Evolutionary conservation across 2,888 invertebrate genomes (phyloP), one percentile per base, ranked within the genome.

Genomic region (Lordiphosa fenestrarum): DNA sequence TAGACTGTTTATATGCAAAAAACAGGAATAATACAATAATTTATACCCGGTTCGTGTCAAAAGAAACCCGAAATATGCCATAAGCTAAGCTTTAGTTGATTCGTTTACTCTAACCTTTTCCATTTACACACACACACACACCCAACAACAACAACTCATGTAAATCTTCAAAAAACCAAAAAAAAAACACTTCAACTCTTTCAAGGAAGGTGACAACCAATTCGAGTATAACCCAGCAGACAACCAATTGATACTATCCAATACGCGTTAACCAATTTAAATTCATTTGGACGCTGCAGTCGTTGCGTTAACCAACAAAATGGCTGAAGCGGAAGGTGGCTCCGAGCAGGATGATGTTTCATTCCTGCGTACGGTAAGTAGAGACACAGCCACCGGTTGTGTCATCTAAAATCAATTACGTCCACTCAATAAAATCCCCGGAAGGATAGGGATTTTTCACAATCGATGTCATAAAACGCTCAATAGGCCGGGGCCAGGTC

Each of bases 291-390:
- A 56, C 69, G 86, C 84, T 68, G 72, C 74, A 75, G 77, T 81
- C 73, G 80, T 80, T 85, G 83, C 77, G 70, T 64, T 58, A 61
- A 68, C 57, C 71, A 62, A 47, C 68, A 86, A 83, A 73, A 97
- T 96, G 96, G 96, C 96, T 89, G 96, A 97, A 92, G 95, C 95
- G 88, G 97, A 97, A 91, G 97, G 96, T 88, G 96, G 97, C 78
- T 98, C 98, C 88, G 98, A 99, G 92, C 98, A 98, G 91, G 99
- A 99, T 94, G 99, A 99, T 94, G 98, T 99, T 91, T 99, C 98
- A 90, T 99, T 99, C 92, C 93, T 99, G 87, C 95, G 99, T 88
- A 99, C 99, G 94, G 98, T 99, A 90, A 94, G 96, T 92, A 69
- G 30, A 19, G 19, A 19, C 19, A 19, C 15, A 15, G 15, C 15